Percentiles rank a stretch among this genome's conserved stretches.
phyloP scores from a whole-genome alignment of 2,888 invertebrate genomes.

The Phyllotreta striolata region DNA sequence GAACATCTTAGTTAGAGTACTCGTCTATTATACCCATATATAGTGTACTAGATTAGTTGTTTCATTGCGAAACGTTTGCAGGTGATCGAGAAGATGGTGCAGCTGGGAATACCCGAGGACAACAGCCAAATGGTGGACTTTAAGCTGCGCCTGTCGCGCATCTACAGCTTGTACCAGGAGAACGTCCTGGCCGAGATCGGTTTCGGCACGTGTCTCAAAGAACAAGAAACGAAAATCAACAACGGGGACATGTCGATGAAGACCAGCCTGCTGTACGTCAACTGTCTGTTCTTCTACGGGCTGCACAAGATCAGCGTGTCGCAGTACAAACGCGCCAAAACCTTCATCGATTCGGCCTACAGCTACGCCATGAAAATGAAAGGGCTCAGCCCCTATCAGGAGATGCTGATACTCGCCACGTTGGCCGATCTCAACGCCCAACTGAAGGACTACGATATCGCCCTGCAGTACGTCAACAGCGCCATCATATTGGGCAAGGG shows the following conservation, averaged over 20 bases:
- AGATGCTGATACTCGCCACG: slow-evolving; percentile 62
- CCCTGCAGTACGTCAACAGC: slow-evolving; percentile 58
- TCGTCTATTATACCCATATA: too few species aligned
- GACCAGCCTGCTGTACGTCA: slow-evolving; percentile 60
- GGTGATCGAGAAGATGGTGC: slow-evolving; percentile 59
- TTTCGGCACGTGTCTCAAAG: slow-evolving; percentile 58
- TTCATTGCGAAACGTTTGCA: slow-evolving; percentile 6
- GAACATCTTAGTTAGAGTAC: slow-evolving; percentile 54
- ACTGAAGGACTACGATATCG: slow-evolving; percentile 58
- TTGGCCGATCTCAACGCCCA: slow-evolving; percentile 58
- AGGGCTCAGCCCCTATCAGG: slow-evolving; percentile 59
- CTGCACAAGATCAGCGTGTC: slow-evolving; percentile 57
- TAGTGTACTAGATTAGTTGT: too few species aligned
- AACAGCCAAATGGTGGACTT: slow-evolving; percentile 60
- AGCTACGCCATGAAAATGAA: slow-evolving; percentile 58
- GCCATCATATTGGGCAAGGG: slow-evolving; percentile 61
- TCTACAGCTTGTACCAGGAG: slow-evolving; percentile 58
- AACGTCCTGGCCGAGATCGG: slow-evolving; percentile 60
- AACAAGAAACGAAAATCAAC: slow-evolving; percentile 57
- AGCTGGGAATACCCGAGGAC: slow-evolving; percentile 52
- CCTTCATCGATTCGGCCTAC: slow-evolving; percentile 57
- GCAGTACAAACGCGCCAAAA: slow-evolving; percentile 55
- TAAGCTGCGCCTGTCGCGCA: slow-evolving; percentile 59
- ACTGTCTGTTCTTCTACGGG: slow-evolving; percentile 62
- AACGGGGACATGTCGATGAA: slow-evolving; percentile 57